Evolutionary conservation across 2,888 invertebrate genomes (phyloP), one percentile per base, ranked within the genome.

Genomic region (Philhelius pedissequus): DNA sequence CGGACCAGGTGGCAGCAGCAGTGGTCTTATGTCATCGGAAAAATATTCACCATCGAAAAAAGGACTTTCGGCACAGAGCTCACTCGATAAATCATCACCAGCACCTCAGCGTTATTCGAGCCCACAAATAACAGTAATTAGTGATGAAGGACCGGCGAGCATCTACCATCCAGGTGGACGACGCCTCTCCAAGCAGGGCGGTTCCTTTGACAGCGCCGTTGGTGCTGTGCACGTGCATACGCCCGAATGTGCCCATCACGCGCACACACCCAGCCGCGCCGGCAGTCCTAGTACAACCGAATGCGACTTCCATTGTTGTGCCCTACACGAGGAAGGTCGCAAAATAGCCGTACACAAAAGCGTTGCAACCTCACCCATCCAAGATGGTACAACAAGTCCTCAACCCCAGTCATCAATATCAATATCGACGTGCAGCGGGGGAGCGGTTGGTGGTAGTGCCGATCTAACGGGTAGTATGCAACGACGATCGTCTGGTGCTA

Each of bases 291-390:
- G 92, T 91, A 92, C 94, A 89, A 93, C 94, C 89, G 97, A 97
- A 92, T 98, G 98, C 93, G 98, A 98, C 93, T 98, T 98, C 92
- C 98, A 98, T 92, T 98, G 98, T 92, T 97, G 97, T 93, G 96
- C 97, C 87, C 93, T 98, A 89, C 98, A 98, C 94, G 97, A 97
- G 92, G 97, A 97, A 91, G 97, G 97, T 8, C 94, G 97, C 84
- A 95, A 96, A 90, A 97, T 97, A 90, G 97, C 97, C 87, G 97
- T 97, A 87, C 97, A 97, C 93, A 97, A 97, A 92, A 96, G 96
- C 91, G 97, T 97, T 87, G 97, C 97, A 88, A 97, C 97, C 87
- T 97, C 97, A 86, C 97, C 98, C 88, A 97, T 98, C 86, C 97
- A 96, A 92, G 97, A 97, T 90, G 93, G 93, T 58, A 93, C 94